phyloP scores from a whole-genome alignment of 1,140 invertebrate species.

The Drosophila sp. region DNA sequence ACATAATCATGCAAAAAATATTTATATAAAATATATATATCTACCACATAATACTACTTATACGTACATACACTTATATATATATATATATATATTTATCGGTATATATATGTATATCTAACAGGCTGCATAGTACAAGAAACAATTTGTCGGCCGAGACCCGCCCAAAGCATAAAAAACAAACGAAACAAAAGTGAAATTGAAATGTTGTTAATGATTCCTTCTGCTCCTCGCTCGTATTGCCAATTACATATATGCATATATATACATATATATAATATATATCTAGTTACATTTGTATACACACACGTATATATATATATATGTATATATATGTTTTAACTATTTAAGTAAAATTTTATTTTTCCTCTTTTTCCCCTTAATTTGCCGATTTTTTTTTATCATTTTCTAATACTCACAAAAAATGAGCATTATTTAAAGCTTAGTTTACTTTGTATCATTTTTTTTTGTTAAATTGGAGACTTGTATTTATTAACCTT shows the following conservation, averaged over 20 bases:
- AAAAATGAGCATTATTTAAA: constrained; percentile 75
- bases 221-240: constrained; percentile 77
- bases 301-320: not conserved
- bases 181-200: constrained; percentile 39
- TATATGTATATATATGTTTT: constrained; percentile 32
- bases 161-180: constrained; percentile 65
- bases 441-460: constrained; percentile 51
- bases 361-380: constrained; percentile 44
- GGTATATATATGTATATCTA: constrained; percentile 33
- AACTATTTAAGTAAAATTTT: constrained; percentile 57
- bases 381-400: constrained; percentile 55
- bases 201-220: constrained; percentile 67
- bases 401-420: constrained; percentile 66
- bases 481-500: constrained; percentile 34
- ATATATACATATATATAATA: constrained; percentile 1
- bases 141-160: constrained; percentile 69
- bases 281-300: not conserved
- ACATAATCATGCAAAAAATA: constrained; percentile 75
- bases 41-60: constrained; percentile 64
- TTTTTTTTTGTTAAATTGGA: constrained; percentile 35
- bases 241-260: constrained; percentile 71
- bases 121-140: constrained; percentile 71
- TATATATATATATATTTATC: constrained; percentile 38
- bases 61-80: constrained; percentile 60
- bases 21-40: constrained; percentile 61